Base-by-base conservation (phyloP, 2,797 vertebrate genomes). In the Darevskia nairensis region DNA sequence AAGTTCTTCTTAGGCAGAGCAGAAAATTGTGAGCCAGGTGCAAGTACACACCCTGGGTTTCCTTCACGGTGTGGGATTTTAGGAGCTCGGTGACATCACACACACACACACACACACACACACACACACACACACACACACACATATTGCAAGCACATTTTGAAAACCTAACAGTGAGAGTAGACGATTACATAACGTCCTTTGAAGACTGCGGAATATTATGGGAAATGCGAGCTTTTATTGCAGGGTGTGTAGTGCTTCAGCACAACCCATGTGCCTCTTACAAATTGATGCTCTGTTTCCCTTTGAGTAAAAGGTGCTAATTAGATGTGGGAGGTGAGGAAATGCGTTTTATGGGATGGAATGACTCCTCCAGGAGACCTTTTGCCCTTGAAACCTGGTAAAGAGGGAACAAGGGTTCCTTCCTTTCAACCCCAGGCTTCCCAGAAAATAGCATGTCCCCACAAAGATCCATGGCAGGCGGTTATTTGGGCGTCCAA, bases 311-410 rank as follows among this genome's bases (percentile, higher is more conserved):
- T 39, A 86, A 71, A 86, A 80, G 85, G 77, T 86, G 77, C 44
- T 86, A 86, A 80, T 86, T 86, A 80, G 71, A 86, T 80, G 64
- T 71, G 76, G 77, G 66, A 80, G 77, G 77, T 39, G 66, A 80
- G 23, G 85, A 86, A 86, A 80, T 35, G n/a, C 25, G 21, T 55
- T 79, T 86, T 71, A 80, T 59, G 11, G 77, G 11, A 39, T 55
- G n/a, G 85, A n/a, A 39, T 27, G 41, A 35, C 64, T 39, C 44
- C 10, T 32, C 8, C n/a, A 1, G 41, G 3, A 50, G n/a, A 35
- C 39, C 85, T 86, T n/a, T 77, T 79, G 76, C 66, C 77, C 66
- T 55, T 19, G n/a, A 71, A 86, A 19, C 35, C 61, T 35, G 41
- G 61, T n/a, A 46, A 41, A 29, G 19, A 50, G 9, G 17, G 13